These are phyloP conservation scores for Megalurothrips usitatus DNA, from an alignment of 2,888 invertebrate genomes.

Conservation along the genomic window DNA sequence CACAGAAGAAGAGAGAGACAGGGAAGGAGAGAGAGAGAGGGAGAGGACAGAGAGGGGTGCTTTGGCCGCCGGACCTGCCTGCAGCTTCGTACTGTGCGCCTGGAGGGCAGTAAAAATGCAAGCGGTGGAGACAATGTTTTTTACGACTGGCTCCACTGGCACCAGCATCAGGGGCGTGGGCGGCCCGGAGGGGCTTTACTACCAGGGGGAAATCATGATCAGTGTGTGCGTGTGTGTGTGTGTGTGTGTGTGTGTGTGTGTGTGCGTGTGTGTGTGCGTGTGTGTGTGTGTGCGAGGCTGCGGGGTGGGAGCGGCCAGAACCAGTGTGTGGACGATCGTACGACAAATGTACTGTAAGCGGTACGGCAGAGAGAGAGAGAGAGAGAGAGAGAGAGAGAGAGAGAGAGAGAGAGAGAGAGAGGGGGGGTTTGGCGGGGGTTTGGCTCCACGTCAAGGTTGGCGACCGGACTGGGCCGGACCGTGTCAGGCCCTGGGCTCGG, in stretches of 20 bases:
- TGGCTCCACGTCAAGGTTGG: no score
- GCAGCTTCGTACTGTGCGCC: background rate
- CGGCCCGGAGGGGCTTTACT: background rate
- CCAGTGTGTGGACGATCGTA: no score
- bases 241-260: background rate
- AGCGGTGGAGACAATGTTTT: conserved; percentile 24
- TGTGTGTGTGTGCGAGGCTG: background rate
- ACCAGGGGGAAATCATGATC: background rate
- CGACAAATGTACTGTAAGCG: no score
- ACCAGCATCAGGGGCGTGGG: background rate
- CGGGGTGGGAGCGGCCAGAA: background rate
- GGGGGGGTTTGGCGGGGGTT: no score
- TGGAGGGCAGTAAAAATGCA: conserved; percentile 10
- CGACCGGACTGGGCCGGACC: no score
- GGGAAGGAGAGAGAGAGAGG: no score
- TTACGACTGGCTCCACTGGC: background rate
- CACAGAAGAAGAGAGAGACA: no score
- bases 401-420: no score
- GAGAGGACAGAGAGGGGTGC: background rate
- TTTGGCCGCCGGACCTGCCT: background rate
- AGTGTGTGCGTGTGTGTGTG: background rate
- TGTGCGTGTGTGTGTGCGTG: background rate
- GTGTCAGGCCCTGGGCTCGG: no score
- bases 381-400: no score
- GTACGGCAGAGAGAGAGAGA: background rate